A percentile compares a stretch with the other conserved stretches of the same genome.
Evolutionary conservation across 2,888 invertebrate genomes (phyloP).

Genomic region (Drosophila subsilvestris): DNA sequence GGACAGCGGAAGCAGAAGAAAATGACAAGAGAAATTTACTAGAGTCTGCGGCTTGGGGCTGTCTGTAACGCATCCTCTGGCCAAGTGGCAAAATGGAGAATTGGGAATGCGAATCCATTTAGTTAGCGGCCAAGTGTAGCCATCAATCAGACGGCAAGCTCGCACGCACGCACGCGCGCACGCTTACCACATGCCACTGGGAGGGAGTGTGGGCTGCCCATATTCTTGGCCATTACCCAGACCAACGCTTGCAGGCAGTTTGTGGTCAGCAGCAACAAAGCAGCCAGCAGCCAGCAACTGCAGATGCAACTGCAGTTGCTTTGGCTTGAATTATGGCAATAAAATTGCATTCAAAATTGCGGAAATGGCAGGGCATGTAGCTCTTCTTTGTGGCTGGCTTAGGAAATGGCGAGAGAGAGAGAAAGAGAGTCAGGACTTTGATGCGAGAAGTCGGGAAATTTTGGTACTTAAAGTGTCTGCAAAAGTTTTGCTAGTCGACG

Average conservation of each 20-base stretch:
- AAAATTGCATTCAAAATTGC: slow-evolving; percentile 57
- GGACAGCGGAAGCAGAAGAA: slow-evolving; percentile 7
- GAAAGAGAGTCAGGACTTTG: neutral
- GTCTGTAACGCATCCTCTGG: slow-evolving; percentile 30
- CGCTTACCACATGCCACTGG: slow-evolving; percentile 23
- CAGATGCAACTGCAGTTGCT: slow-evolving; percentile 63
- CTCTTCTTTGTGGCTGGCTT: slow-evolving; percentile 21
- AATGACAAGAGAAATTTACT: slow-evolving; percentile 44
- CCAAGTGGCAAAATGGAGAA: slow-evolving; percentile 40
- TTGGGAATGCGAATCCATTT: slow-evolving; percentile 54
- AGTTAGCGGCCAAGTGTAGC: slow-evolving; percentile 60
- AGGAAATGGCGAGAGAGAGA: slow-evolving; percentile 1
- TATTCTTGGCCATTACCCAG: slow-evolving; percentile 54
- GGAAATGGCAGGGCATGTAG: slow-evolving; percentile 41
- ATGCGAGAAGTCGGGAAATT: neutral
- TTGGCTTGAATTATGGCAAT: slow-evolving; percentile 59
- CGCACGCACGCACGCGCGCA: slow-evolving; percentile 14
- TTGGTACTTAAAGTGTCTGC: neutral
- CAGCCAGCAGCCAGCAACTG: slow-evolving; percentile 44
- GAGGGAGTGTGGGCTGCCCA: neutral
- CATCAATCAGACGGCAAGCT: slow-evolving; percentile 63
- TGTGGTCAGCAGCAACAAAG: slow-evolving; percentile 43
- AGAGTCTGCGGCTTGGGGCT: neutral
- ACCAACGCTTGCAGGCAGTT: slow-evolving; percentile 54
- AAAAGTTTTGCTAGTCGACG: neutral